phyloP scores from a whole-genome alignment of 2,797 vertebrate species.

The Pterois miles region DNA sequence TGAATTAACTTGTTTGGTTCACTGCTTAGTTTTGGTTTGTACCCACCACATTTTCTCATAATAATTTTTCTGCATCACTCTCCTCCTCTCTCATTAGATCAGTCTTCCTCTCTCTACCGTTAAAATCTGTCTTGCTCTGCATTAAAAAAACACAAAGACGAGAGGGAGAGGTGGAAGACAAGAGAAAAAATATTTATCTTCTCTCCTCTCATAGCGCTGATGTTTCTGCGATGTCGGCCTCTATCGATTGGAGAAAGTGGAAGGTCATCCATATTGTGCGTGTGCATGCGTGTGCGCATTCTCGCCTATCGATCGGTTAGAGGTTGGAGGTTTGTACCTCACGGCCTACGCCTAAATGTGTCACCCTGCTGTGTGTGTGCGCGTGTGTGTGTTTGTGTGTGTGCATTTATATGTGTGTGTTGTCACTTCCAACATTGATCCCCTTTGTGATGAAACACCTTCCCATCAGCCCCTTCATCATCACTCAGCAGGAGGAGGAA shows the following conservation, averaged over 20 bases:
- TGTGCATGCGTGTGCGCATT: constrained; percentile 15
- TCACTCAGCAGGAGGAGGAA: constrained; percentile 44
- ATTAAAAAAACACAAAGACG: background rate
- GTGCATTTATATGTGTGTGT: constrained; percentile 34
- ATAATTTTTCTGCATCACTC: background rate
- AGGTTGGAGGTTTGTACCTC: constrained; percentile 61
- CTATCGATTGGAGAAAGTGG: constrained; percentile 50
- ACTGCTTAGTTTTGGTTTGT: background rate
- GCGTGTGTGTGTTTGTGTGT: constrained; percentile 11
- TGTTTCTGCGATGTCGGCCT: constrained; percentile 29
- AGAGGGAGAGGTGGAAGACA: background rate
- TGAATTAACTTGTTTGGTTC: background rate
- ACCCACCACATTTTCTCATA: background rate
- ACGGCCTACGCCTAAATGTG: constrained; percentile 38
- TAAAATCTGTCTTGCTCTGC: background rate
- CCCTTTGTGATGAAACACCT: constrained; percentile 68
- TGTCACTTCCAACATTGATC: constrained; percentile 66
- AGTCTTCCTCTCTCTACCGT: background rate
- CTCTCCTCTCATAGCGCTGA: constrained; percentile 24
- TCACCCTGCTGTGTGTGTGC: constrained; percentile 31
- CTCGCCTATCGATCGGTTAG: constrained; percentile 48
- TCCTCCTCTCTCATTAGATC: background rate
- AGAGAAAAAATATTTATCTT: constrained; percentile 53
- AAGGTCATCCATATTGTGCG: constrained; percentile 52
- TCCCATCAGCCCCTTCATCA: constrained; percentile 64